Evolutionary conservation across 2,113 vertebrate species (phyloP).

Genomic region (Cettia cetti): DNA sequence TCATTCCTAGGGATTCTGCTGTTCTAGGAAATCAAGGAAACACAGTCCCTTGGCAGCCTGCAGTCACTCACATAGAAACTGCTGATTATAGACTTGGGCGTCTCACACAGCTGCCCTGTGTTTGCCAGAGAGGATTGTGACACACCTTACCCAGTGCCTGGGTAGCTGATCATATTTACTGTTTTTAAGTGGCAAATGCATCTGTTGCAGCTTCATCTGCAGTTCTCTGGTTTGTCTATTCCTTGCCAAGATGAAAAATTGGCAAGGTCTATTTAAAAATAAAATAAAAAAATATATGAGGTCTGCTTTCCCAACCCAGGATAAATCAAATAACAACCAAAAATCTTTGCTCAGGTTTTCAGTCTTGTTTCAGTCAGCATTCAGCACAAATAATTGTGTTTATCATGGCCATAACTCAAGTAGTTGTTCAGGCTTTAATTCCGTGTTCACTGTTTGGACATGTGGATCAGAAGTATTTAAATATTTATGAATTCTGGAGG

Average conservation of each 20-base stretch:
- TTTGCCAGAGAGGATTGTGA: not conserved
- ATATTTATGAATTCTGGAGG: not conserved
- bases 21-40: slow-evolving; percentile 1
- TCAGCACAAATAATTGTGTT: not conserved
- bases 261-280: not conserved
- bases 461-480: not conserved
- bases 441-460: not conserved
- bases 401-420: not conserved
- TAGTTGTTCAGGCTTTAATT: not conserved
- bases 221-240: not conserved
- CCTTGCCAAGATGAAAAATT: not conserved
- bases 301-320: not conserved
- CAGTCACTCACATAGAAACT: not conserved
- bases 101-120: not conserved
- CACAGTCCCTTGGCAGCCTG: not conserved
- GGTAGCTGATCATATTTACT: not conserved
- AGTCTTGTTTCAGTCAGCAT: not conserved
- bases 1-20: not conserved
- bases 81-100: not conserved
- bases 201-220: not conserved
- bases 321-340: not conserved
- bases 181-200: not conserved
- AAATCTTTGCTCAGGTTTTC: not conserved
- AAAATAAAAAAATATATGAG: not conserved
- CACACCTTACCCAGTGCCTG: not conserved